phyloP scores from a whole-genome alignment of 2,797 vertebrate genomes.

The Sphaeramia orbicularis region DNA sequence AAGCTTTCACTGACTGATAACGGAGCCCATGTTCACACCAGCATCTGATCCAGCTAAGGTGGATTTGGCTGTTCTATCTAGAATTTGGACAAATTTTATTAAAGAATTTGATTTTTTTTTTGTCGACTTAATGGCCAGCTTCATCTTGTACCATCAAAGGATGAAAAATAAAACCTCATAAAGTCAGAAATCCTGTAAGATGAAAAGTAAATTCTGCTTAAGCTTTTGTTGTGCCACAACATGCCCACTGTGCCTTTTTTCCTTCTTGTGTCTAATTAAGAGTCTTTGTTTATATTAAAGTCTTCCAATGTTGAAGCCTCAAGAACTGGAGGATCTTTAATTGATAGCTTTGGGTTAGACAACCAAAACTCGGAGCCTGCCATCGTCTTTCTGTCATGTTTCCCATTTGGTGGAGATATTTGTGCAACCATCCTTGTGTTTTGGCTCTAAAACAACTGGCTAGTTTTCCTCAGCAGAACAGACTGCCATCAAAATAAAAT shows the following conservation, averaged over 20 bases:
- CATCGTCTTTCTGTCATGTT: slow-evolving; percentile 32
- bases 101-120: neutral
- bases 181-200: slow-evolving; percentile 12
- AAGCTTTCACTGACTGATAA: slow-evolving; percentile 24
- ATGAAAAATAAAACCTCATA: slow-evolving; percentile 14
- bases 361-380: slow-evolving; percentile 37
- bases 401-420: slow-evolving; percentile 28
- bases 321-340: slow-evolving; percentile 47
- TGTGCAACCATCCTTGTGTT: slow-evolving; percentile 37
- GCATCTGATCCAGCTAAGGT: neutral
- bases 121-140: neutral
- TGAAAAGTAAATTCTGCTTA: slow-evolving; percentile 31
- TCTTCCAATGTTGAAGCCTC: slow-evolving; percentile 30
- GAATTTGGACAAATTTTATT: slow-evolving; percentile 9
- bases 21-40: neutral
- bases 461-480: slow-evolving; percentile 30
- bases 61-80: slow-evolving; percentile 10
- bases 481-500: slow-evolving; percentile 26
- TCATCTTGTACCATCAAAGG: neutral
- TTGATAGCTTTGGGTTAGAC: slow-evolving; percentile 56
- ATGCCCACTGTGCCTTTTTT: slow-evolving; percentile 24
- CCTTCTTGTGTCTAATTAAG: slow-evolving; percentile 48
- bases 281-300: slow-evolving; percentile 50
- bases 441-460: slow-evolving; percentile 8
- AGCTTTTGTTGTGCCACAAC: slow-evolving; percentile 41